A percentile compares a stretch with the other conserved stretches of the same genome.
Conservation (phyloP, 2,888 invertebrate species). For the Anagyrus pseudococci region DNA sequence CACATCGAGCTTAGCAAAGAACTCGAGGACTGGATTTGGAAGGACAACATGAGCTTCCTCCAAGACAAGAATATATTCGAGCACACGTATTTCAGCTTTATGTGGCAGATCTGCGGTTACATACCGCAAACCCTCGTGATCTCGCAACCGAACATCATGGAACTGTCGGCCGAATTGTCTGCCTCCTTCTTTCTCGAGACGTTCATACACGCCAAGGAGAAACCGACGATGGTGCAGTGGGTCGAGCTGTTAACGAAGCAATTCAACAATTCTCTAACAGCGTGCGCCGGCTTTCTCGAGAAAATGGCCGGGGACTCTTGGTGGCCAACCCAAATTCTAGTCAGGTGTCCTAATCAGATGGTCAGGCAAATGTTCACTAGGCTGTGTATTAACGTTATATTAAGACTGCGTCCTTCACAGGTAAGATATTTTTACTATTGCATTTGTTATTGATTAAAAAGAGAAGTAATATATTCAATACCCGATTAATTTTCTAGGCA, state of each 20-base stretch:
- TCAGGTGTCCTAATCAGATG: conserved; percentile 97
- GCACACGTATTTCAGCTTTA: conserved; percentile 94
- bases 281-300: conserved; percentile 90
- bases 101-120: conserved; percentile 95
- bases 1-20: conserved; percentile 75
- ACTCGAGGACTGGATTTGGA: conserved; percentile 95
- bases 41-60: conserved; percentile 94
- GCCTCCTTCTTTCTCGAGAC: conserved; percentile 96
- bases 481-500: conserved; percentile 57
- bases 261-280: conserved; percentile 88
- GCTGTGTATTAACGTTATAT: conserved; percentile 93
- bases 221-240: conserved; percentile 98
- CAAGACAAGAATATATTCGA: conserved; percentile 96
- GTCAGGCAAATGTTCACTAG: conserved; percentile 97
- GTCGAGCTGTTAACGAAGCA: conserved; percentile 94
- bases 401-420: conserved; percentile 77
- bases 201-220: conserved; percentile 96
- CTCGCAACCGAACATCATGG: conserved; percentile 79
- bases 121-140: conserved; percentile 89
- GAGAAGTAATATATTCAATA: too few relatives aligned
- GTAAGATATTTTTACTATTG: conserved; percentile 2
- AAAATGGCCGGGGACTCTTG: conserved; percentile 93
- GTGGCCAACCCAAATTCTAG: conserved; percentile 93
- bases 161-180: conserved; percentile 85
- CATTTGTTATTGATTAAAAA: conserved; percentile 2